Conservation (phyloP, 2,113 vertebrate species). For the Cacatua alba region DNA sequence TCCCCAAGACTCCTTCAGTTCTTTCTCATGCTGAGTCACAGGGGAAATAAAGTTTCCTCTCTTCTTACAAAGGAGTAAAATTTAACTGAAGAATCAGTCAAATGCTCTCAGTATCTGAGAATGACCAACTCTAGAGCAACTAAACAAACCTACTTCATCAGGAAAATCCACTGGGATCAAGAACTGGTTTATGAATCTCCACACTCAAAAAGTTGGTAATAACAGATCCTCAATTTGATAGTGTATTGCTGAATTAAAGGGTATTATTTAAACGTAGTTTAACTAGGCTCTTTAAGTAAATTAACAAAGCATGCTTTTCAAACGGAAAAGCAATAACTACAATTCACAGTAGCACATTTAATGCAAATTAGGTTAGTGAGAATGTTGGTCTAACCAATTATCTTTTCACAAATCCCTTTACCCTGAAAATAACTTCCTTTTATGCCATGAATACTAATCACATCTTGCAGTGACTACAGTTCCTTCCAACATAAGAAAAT, state of each 20-base stretch:
- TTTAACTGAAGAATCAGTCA: not conserved
- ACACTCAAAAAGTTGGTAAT: not conserved
- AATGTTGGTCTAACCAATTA: conserved; percentile 63
- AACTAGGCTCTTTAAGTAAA: conserved; percentile 22
- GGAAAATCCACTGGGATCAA: not conserved
- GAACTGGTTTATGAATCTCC: not conserved
- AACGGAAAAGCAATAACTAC: conserved; percentile 45
- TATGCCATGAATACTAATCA: conserved; percentile 52
- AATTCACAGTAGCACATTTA: conserved; percentile 53
- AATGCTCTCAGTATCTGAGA: not conserved
- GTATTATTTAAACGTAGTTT: conserved; percentile 1
- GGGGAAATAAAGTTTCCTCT: not conserved
- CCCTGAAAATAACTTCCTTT: conserved; percentile 49
- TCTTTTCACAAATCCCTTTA: conserved; percentile 50
- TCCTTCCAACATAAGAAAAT: not conserved
- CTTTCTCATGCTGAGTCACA: not conserved
- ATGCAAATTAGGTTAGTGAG: conserved; percentile 66
- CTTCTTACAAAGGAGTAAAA: not conserved
- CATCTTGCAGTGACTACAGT: not conserved
- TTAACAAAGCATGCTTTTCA: conserved; percentile 45
- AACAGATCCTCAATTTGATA: not conserved
- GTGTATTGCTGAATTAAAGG: not conserved
- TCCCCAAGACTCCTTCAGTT: not conserved
- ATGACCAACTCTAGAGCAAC: not conserved
- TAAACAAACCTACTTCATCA: not conserved